These are phyloP conservation scores for Tachysurus fulvidraco DNA, from an alignment of 2,113 vertebrate genomes.

Conservation along the genomic window DNA sequence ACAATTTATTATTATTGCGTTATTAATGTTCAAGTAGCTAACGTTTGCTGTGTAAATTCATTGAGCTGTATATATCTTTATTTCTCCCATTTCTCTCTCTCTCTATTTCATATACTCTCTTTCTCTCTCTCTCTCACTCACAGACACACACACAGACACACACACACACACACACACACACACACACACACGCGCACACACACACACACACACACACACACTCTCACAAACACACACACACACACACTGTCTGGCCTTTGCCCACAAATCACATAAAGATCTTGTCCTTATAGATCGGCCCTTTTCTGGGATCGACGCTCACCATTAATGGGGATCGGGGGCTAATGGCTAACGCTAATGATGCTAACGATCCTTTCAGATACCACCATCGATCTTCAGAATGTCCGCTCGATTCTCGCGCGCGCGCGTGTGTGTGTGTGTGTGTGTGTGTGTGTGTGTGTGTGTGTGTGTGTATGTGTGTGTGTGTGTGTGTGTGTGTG, in stretches of 20 bases:
- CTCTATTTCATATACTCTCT: background rate
- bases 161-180: conserved; percentile 36
- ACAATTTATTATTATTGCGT: background rate
- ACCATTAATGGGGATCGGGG: conserved; percentile 25
- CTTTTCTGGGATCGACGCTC: conserved; percentile 21
- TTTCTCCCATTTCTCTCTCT: background rate
- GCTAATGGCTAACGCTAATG: conserved; percentile 41
- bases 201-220: conserved; percentile 17
- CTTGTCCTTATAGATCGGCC: conserved; percentile 25
- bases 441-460: conserved; percentile 15
- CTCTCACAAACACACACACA: conserved; percentile 35
- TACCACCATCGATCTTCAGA: conserved; percentile 14
- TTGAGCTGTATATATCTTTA: background rate
- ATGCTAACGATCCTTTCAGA: conserved; percentile 27
- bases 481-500: conserved; percentile 23
- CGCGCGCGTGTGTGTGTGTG: conserved; percentile 25
- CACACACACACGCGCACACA: conserved; percentile 38
- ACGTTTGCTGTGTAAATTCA: background rate
- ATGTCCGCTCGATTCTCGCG: background rate
- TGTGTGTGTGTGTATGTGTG: conserved; percentile 18
- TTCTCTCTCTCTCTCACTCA: background rate
- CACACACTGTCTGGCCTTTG: conserved; percentile 14
- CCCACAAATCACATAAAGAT: conserved; percentile 26
- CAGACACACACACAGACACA: conserved; percentile 11
- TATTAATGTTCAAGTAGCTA: background rate